Conservation (phyloP, 2,888 invertebrate genomes). For the Chrysomela aeneicollis region DNA sequence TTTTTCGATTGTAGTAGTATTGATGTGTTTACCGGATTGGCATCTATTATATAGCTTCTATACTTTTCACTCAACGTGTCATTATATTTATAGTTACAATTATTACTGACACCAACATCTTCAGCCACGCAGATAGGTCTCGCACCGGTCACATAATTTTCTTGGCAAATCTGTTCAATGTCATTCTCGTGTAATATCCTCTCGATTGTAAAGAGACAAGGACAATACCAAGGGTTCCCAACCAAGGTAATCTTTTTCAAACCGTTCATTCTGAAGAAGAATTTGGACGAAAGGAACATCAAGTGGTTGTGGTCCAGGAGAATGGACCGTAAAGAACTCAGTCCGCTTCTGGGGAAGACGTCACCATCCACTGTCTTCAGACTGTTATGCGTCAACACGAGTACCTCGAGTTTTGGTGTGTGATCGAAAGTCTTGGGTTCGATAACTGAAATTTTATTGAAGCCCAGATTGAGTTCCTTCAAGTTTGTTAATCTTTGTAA, state of each 20-base stretch:
- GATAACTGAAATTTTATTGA: no score
- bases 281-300: no score
- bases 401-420: no score
- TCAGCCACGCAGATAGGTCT: slow-evolving; percentile 37
- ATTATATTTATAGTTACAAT: no score
- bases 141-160: slow-evolving; percentile 23
- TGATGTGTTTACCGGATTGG: neutral
- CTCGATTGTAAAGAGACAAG: slow-evolving; percentile 33
- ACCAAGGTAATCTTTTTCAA: slow-evolving; percentile 39
- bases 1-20: no score
- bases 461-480: slow-evolving; percentile 34
- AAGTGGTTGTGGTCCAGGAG: slow-evolving; percentile 39
- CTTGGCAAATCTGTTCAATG: slow-evolving; percentile 32
- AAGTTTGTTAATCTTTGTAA: slow-evolving; percentile 33
- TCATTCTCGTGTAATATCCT: slow-evolving; percentile 32
- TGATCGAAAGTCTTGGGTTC: no score
- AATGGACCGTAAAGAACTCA: slow-evolving; percentile 26
- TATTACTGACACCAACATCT: slow-evolving; percentile 17
- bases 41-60: neutral
- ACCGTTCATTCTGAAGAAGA: no score
- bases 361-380: no score
- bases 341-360: slow-evolving; percentile 31
- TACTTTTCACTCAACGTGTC: slow-evolving; percentile 27
- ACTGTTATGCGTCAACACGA: no score
- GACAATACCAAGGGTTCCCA: slow-evolving; percentile 42